These are phyloP conservation scores for Perodicticus potto DNA, from an alignment of 2,797 vertebrate species.

Conservation along the genomic window DNA sequence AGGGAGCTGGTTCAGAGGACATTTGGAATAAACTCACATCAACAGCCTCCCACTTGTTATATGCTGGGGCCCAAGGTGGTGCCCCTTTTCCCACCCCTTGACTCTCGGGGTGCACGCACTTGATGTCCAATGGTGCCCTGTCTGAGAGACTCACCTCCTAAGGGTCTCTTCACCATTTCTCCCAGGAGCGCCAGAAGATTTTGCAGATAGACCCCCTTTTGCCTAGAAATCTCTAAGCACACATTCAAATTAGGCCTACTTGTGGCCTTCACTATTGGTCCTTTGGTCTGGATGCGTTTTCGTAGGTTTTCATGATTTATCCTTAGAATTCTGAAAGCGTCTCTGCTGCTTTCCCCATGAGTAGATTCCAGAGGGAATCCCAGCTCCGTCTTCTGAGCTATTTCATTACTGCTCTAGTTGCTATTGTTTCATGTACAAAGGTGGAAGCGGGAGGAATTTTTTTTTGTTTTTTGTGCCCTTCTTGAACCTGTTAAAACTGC, in stretches of 20 bases:
- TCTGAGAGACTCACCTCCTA: slow-evolving; percentile 1
- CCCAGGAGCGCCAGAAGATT: background rate
- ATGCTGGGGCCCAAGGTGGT: background rate
- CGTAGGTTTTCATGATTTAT: background rate
- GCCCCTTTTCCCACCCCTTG: background rate
- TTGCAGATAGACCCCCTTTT: slow-evolving; percentile 9
- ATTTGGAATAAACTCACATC: background rate
- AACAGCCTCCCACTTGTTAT: background rate
- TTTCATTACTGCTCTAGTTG: slow-evolving; percentile 5
- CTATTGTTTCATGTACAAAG: slow-evolving; percentile 34
- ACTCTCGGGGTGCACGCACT: background rate
- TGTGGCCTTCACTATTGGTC: background rate
- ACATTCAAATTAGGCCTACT: background rate
- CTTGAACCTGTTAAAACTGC: slow-evolving; percentile 10
- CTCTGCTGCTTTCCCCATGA: background rate
- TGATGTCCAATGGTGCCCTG: background rate
- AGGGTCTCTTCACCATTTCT: background rate
- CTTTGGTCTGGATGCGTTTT: background rate
- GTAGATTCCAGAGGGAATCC: slow-evolving; percentile 13
- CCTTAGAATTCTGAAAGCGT: background rate
- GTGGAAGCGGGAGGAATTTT: background rate
- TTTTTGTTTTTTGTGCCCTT: background rate
- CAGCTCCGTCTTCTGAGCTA: background rate
- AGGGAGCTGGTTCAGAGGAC: background rate
- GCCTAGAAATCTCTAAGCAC: slow-evolving; percentile 12